Evolutionary conservation across 2,113 vertebrate genomes (phyloP).

Genomic region (Chiloscyllium plagiosum): DNA sequence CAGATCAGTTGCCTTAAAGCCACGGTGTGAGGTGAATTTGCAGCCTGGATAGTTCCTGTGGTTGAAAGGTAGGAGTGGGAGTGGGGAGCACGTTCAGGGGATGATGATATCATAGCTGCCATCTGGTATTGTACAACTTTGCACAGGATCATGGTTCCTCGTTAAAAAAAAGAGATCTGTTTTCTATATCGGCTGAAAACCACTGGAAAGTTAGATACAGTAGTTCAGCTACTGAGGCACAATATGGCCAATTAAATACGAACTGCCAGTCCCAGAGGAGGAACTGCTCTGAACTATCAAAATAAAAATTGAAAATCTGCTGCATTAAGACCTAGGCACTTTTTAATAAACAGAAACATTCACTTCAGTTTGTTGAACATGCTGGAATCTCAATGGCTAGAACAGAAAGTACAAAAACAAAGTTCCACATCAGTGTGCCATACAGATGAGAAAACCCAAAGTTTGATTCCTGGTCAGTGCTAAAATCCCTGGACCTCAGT

Average conservation of each 20-base stretch:
- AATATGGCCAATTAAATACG: constrained; percentile 23
- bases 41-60: neutral
- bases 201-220: constrained; percentile 33
- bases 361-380: neutral
- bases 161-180: constrained; percentile 23
- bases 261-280: constrained; percentile 19
- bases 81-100: neutral
- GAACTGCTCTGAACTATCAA: neutral
- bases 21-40: neutral
- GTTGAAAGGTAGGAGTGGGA: neutral
- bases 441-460: neutral
- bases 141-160: constrained; percentile 7
- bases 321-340: neutral
- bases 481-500: neutral
- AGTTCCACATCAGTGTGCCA: neutral
- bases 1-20: neutral
- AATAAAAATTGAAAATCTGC: constrained; percentile 12
- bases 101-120: neutral
- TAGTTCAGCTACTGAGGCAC: neutral
- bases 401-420: neutral
- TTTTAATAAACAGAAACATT: neutral
- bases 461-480: neutral
- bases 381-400: neutral
- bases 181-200: constrained; percentile 30
- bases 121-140: constrained; percentile 25